Evolutionary conservation across 2,888 invertebrate genomes (phyloP), one percentile per base, ranked within the genome.

Genomic region (Nomada hirtipes): DNA sequence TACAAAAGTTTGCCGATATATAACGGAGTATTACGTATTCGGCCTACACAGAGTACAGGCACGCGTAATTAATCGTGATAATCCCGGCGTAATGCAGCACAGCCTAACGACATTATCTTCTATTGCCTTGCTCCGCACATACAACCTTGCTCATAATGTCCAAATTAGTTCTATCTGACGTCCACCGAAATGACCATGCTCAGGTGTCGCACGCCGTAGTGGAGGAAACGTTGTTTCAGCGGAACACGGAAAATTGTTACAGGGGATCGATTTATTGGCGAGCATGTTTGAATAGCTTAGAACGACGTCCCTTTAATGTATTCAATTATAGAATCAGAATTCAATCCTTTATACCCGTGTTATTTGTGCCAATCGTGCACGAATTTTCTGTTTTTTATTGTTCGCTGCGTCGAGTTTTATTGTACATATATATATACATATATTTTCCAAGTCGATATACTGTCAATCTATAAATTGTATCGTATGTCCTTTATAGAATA

Each of bases 51-150:
- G 79, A 36, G 79, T 81, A 70, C 86, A 79, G 74, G 80, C 77
- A 83, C 78, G 69, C 76, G 84, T 86, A 86, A 82, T 86, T 86
- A 87, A 87, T 84, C 69, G 84, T 76, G 84, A 86, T 87, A 86
- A 86, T 87, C 79, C 83, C 67, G 75, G 70, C 79, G 79, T 84
- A 86, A 86, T 87, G 82, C 87, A 79, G 78, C 78, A 61, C 78
- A 71, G 84, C 86, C 82, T 84, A 86, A 86, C 83, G 86, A 86
- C 84, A 84, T 87, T 87, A 87, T 87, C 84, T 80, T 84, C 84
- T 75, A 81, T 84, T 86, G 86, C 83, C 79, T 74, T 83, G 76
- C 84, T 65, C 69, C 69, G 74, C 78, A 69, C 73, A 55, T 75
- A 82, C 74, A 76, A 87, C 80, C 87, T 87, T 87, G 86, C 82